Base-by-base conservation (phyloP, 2,888 invertebrate genomes). In the Machimus atricapillus region DNA sequence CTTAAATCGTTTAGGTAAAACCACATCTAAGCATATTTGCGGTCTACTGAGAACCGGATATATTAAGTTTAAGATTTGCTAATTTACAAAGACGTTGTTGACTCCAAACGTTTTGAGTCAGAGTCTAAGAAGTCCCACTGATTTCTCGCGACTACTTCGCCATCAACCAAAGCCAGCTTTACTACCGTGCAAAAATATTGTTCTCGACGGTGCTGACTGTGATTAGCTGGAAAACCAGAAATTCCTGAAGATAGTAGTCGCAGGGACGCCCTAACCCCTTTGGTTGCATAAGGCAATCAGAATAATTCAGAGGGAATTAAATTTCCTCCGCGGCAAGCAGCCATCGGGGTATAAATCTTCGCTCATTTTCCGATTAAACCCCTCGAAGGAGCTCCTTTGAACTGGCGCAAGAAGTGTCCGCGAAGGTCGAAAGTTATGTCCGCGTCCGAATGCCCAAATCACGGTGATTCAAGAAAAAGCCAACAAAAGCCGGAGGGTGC, bases 391-490 rank as follows among this genome's bases (percentile, higher is more conserved):
- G 66, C 66, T 78, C 40, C 43, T 43, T 78, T 78, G 37, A 78
- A 78, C 43, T 40, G 40, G 78, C 43, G 19, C 40, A 78, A 78
- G 78, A 40, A 37, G 40, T 43, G 52, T 46, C 82, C 34, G 14
- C n/a, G 66, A 83, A 66, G 66, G 82, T 83, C 82, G 66, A 83
- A 83, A 83, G 82, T 83, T 83, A 83, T 37, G 27, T 66, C 66
- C 66, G 37, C 66, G 16, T 34, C 37, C 66, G 8, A 19, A 23
- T 23, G 19, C 34, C 37, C 66, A 66, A 40, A 46, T 37, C 82
- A 40, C 23, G 19, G 37, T 19, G 27, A 19, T 40, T 83, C 82
- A 58, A 82, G 58, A 66, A 66, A 83, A 79, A 83, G n/a, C 66
- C 82, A 58, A 83, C 82, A 83, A 58, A 58, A 23, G 40, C 66